phyloP scores from a whole-genome alignment of 2,113 vertebrate genomes.

The Oreochromis tanganicae region DNA sequence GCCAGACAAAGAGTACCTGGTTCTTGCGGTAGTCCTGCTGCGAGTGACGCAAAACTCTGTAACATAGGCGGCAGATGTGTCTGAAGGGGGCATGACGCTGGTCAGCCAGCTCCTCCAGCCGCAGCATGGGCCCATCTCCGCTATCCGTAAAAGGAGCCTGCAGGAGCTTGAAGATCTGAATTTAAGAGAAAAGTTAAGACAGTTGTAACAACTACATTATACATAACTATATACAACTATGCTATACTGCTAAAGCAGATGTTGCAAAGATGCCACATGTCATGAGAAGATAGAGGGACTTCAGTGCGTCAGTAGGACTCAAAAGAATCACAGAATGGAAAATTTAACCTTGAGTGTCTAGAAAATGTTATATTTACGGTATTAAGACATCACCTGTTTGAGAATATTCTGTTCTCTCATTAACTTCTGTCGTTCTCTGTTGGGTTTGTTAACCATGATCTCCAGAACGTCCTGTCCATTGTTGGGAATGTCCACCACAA shows the following conservation, averaged over 20 bases:
- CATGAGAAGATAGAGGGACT: not conserved
- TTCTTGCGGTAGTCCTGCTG: slow-evolving; percentile 99
- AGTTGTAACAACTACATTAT: not conserved
- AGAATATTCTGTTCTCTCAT: slow-evolving; percentile 99
- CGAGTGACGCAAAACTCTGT: slow-evolving; percentile 91
- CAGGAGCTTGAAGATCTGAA: slow-evolving; percentile 94
- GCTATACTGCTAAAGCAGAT: not conserved
- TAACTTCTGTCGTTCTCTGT: slow-evolving; percentile 94
- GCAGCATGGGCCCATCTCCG: slow-evolving; percentile 92
- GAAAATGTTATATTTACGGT: not conserved
- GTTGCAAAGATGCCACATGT: not conserved
- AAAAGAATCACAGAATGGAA: not conserved
- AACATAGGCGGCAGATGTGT: slow-evolving; percentile 95
- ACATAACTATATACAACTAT: not conserved
- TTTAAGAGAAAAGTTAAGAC: not conserved
- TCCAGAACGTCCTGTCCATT: slow-evolving; percentile 94
- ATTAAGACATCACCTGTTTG: slow-evolving; percentile 80
- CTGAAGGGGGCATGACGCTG: slow-evolving; percentile 95
- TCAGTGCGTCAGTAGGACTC: not conserved
- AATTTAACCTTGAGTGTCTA: not conserved
- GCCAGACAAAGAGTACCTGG: slow-evolving; percentile 75
- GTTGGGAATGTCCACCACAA: slow-evolving; percentile 97
- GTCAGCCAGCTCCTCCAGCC: slow-evolving; percentile 93
- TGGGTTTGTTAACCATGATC: slow-evolving; percentile 96
- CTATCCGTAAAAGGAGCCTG: slow-evolving; percentile 96